Evolutionary conservation across 2,888 invertebrate genomes (phyloP), one percentile per base, ranked within the genome.

Genomic region (Eristalinus aeneus): DNA sequence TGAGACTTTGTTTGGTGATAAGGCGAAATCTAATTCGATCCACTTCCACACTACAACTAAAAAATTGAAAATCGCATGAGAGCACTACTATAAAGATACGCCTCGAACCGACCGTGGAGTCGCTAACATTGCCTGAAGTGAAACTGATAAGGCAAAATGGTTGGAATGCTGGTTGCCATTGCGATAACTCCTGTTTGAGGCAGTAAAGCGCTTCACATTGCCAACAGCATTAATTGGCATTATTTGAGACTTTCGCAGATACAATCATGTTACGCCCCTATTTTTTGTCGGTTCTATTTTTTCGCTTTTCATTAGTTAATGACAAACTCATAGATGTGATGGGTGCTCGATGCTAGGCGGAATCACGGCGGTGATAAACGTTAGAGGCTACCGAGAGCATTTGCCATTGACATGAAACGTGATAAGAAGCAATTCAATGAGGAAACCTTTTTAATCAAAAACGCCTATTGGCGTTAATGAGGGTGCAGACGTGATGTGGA

Each of bases 1-100:
- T 23, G 56, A 11, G 12, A 23, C 16, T 22, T 22, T 69, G 23
- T 56, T 46, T 11, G 12, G 23, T 84, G 83, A 79, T 79, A 79
- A 74, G n/a, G 65, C 53, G 12, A 32, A 65, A 79, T 36, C 75
- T 34, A 71, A 71, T 63, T 27, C 27, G 56, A 56, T 39, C 71
- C 34, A 75, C 23, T 56, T 75, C 34, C 27, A 27, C 34, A 74
- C 60, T n/a, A 61, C 36, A 56, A 27, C 56, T 56, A 69, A 71
- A 20, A 65, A 69, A 74, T 78, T 74, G 64, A 75, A 16, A 84
- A 67, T 71, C 73, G 46, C 73, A 60, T 65, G 23, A 46, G 76
- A 36, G 20, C 31, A 64, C 27, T 23, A 61, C 32, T 16, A 64
- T 84, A 72, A 61, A 79, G 79, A 83, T 83, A 79, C 46, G 31